These are phyloP conservation scores for Drosophila maculinotata DNA, from an alignment of 2,888 invertebrate species.

Conservation along the genomic window DNA sequence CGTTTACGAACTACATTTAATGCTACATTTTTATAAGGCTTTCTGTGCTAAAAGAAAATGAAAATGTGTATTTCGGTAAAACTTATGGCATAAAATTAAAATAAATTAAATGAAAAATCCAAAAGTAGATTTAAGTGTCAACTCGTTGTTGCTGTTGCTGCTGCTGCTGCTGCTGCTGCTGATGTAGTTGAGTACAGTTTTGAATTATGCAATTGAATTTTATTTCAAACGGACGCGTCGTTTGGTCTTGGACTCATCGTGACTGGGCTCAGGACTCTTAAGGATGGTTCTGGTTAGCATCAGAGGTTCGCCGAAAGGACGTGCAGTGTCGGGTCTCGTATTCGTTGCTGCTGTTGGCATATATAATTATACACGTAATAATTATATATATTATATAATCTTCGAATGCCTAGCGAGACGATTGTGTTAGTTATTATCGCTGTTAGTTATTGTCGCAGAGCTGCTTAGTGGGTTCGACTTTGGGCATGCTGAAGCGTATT, in stretches of 20 bases:
- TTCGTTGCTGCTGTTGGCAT: conserved; percentile 54
- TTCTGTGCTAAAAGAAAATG: conserved; percentile 20
- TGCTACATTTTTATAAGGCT: conserved; percentile 40
- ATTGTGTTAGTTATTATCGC: conserved; percentile 38
- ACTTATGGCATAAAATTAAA: conserved; percentile 31
- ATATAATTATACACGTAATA: conserved; percentile 17
- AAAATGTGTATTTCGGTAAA: conserved; percentile 2
- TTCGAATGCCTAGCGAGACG: not conserved
- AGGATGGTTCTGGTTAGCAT: conserved; percentile 86
- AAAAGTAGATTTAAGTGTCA: conserved; percentile 25
- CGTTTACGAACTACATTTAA: conserved; percentile 41
- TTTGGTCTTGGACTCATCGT: conserved; percentile 55
- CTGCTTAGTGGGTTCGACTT: conserved; percentile 13
- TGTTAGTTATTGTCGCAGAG: conserved; percentile 9
- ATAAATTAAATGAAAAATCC: conserved; percentile 28
- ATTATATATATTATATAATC: conserved; percentile 13
- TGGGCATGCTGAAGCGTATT: conserved; percentile 53
- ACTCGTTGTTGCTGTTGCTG: conserved; percentile 26
- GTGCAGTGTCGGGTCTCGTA: conserved; percentile 85
- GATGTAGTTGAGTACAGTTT: conserved; percentile 6
- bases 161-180: not conserved
- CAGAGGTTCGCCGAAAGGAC: conserved; percentile 93
- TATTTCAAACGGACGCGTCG: conserved; percentile 57
- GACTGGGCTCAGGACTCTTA: conserved; percentile 50
- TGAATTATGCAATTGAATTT: conserved; percentile 17